phyloP scores from a whole-genome alignment of 2,888 invertebrate species.

The Thymelicus lineola region DNA sequence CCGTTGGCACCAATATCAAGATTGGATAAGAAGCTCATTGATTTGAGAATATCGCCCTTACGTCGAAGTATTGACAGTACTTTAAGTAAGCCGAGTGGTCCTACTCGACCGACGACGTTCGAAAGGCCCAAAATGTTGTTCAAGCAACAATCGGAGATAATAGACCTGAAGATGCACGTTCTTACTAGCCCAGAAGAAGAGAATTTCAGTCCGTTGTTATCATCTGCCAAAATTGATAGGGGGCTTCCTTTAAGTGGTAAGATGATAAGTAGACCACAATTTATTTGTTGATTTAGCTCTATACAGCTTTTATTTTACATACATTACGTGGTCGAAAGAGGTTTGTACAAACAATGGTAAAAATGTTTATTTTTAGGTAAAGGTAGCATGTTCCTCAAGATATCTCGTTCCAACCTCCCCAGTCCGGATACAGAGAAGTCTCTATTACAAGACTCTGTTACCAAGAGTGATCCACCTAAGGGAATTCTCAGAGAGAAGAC shows the following conservation, averaged over 20 bases:
- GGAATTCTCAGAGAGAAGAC: conserved; percentile 88
- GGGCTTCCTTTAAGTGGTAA: conserved; percentile 82
- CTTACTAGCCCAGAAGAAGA: conserved; percentile 70
- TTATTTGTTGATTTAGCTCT: no score
- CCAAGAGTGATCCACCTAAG: conserved; percentile 81
- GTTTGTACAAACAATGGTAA: neutral
- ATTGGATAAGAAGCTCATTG: conserved; percentile 70
- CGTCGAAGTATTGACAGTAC: conserved; percentile 69
- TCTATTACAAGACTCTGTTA: conserved; percentile 66
- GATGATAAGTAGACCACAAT: neutral
- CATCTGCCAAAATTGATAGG: conserved; percentile 65
- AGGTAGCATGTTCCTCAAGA: conserved; percentile 72
- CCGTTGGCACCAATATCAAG: conserved; percentile 68
- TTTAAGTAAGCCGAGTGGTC: conserved; percentile 65
- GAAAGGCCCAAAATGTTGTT: conserved; percentile 74
- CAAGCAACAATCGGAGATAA: conserved; percentile 78
- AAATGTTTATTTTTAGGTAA: conserved; percentile 58
- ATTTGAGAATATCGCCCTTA: conserved; percentile 72
- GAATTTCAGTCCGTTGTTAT: conserved; percentile 64
- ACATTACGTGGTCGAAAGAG: no score
- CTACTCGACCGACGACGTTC: conserved; percentile 57
- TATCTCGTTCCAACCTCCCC: conserved; percentile 71
- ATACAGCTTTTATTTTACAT: no score
- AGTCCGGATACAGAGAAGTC: conserved; percentile 79
- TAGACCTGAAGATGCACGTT: conserved; percentile 78